These are phyloP conservation scores for Clunio marinus DNA, from an alignment of 2,888 invertebrate genomes.

Conservation along the genomic window DNA sequence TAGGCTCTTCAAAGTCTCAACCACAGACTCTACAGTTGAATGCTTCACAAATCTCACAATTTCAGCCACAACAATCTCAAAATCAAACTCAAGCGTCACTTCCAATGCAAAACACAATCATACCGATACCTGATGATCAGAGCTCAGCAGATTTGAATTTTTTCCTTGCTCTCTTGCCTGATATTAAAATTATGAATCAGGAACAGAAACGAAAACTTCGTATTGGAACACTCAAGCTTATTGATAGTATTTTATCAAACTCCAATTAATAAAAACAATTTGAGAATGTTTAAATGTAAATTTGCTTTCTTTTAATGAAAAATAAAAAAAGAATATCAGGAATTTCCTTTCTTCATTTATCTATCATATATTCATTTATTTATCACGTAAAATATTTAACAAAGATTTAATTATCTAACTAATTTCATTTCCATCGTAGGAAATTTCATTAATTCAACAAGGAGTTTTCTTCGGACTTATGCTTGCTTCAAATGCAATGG, in stretches of 20 bases:
- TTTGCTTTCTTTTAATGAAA: no score
- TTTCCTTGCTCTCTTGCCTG: slow-evolving; percentile 55
- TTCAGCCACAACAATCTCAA: not conserved
- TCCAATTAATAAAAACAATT: slow-evolving; percentile 27
- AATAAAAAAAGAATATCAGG: no score
- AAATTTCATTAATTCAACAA: slow-evolving; percentile 21
- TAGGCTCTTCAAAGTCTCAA: not conserved
- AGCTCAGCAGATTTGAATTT: slow-evolving; percentile 50
- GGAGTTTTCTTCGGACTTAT: slow-evolving; percentile 11
- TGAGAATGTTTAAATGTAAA: no score
- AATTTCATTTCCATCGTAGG: not conserved
- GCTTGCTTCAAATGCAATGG: slow-evolving; percentile 27
- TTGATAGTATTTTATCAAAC: slow-evolving; percentile 50
- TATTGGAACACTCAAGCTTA: slow-evolving; percentile 54
- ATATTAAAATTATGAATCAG: slow-evolving; percentile 53
- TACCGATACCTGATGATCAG: slow-evolving; percentile 29
- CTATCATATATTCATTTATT: no score
- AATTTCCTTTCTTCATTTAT: no score
- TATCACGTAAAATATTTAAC: no score
- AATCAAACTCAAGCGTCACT: not conserved
- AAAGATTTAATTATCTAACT: not conserved
- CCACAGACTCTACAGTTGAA: slow-evolving; percentile 11
- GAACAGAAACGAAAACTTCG: slow-evolving; percentile 55
- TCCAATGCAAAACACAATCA: slow-evolving; percentile 19
- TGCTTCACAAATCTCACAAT: slow-evolving; percentile 14